phyloP scores from a whole-genome alignment of 2,888 invertebrate genomes.

The Dorcus parallelipipedus region DNA sequence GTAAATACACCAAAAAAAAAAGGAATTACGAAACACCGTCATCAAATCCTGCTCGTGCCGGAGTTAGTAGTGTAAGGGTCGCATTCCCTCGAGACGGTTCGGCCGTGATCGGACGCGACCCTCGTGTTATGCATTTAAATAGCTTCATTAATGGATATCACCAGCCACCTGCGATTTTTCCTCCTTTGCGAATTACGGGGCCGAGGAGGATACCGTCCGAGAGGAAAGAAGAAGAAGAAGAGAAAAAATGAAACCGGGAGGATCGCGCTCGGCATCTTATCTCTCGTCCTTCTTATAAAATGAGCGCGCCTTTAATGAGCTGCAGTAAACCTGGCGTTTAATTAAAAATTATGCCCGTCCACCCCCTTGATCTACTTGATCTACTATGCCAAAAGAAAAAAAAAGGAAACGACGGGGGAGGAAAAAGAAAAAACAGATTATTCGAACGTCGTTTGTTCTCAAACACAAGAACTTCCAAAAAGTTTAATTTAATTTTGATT shows the following conservation, averaged over 20 bases:
- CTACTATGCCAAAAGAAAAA: too few species aligned
- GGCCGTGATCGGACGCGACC: slow-evolving; percentile 41
- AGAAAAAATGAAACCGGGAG: not conserved
- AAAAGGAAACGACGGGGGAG: too few species aligned
- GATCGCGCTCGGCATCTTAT: not conserved
- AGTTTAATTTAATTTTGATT: too few species aligned
- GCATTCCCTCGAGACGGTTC: slow-evolving; percentile 37
- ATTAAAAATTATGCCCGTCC: too few species aligned
- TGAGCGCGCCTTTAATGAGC: too few species aligned
- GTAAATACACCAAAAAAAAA: too few species aligned
- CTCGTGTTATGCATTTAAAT: slow-evolving; percentile 54
- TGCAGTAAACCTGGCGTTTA: too few species aligned
- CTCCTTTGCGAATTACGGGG: slow-evolving; percentile 5
- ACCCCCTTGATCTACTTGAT: too few species aligned
- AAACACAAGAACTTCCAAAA: too few species aligned
- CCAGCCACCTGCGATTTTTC: slow-evolving; percentile 46
- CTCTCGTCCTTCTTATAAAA: too few species aligned
- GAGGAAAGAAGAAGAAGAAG: slow-evolving; percentile 29
- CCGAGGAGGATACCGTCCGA: slow-evolving; percentile 18
- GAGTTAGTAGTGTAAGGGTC: slow-evolving; percentile 1
- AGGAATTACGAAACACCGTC: slow-evolving; percentile 16
- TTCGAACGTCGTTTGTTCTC: too few species aligned
- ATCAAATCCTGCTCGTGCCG: slow-evolving; percentile 22
- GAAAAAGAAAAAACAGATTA: too few species aligned
- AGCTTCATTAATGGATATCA: slow-evolving; percentile 49